Evolutionary conservation across 53 echinoderm and acorn worm species (phyloP).

Genomic region (Zoroaster sp.): DNA sequence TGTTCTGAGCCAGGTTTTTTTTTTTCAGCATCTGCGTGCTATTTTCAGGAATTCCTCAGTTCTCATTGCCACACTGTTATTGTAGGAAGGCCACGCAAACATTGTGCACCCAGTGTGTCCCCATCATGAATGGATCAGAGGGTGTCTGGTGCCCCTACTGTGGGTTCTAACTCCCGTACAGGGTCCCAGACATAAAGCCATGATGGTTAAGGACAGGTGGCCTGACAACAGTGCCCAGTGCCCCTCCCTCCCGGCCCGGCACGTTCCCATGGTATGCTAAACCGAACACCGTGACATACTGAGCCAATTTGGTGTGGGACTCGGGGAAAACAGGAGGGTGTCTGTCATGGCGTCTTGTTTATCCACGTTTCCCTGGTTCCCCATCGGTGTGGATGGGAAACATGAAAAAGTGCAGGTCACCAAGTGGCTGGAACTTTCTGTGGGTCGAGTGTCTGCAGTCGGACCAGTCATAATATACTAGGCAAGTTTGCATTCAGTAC

Average conservation of each 20-base stretch:
- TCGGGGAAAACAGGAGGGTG: not conserved
- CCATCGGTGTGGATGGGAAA: not conserved
- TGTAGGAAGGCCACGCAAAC: not conserved
- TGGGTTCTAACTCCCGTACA: not conserved
- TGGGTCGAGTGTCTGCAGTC: not conserved
- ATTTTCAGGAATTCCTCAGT: not conserved
- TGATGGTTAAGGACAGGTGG: conserved; percentile 33
- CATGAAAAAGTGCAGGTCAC: not conserved
- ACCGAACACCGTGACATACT: conserved; percentile 22
- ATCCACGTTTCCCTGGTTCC: conserved; percentile 1
- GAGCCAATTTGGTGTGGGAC: conserved; percentile 16
- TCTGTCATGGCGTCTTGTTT: not conserved
- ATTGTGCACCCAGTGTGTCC: not conserved
- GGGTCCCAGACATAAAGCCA: not conserved
- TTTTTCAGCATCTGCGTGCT: not conserved
- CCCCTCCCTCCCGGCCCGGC: not conserved
- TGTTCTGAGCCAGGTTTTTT: no score
- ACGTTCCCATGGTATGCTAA: conserved; percentile 18
- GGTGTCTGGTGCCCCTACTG: not conserved
- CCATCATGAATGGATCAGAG: not conserved
- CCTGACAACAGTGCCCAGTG: not conserved
- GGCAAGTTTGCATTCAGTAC: no score
- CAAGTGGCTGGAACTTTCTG: not conserved
- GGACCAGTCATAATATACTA: no score
- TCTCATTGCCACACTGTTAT: not conserved